Evolutionary conservation across 92 coral and sea anemone species (phyloP), one percentile per base, ranked within the genome.

Genomic region (Bergia sp.): DNA sequence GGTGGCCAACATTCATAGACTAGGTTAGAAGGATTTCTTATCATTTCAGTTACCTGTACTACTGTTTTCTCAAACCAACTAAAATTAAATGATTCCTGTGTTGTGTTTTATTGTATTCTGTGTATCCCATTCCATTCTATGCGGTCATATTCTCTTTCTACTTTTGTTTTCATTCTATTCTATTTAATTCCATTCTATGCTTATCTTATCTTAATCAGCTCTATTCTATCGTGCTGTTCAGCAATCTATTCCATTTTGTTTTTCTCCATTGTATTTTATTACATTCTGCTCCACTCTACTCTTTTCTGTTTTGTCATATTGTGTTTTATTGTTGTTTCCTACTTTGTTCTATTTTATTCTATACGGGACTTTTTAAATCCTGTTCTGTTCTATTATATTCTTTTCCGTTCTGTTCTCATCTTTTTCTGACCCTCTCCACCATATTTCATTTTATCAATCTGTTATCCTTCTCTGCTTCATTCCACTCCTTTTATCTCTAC

Each of bases 1-100:
- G 75, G 94, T 97, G 18, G 99, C 97, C 49, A 97, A 97, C 76
- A 94, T 93, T 61, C 98, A 97, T 86, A 91, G 99, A 93, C 88
- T 97, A 90, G 99, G 99, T 95, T 82, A 69, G 86, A 80, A 15
- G 8, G 5, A 10, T 61, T 39, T 42, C 58, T 67, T 71, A 5
- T 79, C 20, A 20, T 21, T 44, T 37, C 40, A 29, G 11, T 7
- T 3, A 38, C 0, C 20, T 7, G 21, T 50, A 10, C 42, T 29
- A 49, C 69, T 18, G 20, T 21, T 18, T 18, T 12, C 7, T 61
- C n/a, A 21, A 3, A 2, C 29, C 69, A 20, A 18, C 69, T 61
- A 12, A 4, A 0, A 12, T 61, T 61, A 18, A 61, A 12, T 43
- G 44, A 5, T 42, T 39, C 37, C 38, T 40, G 7, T 66, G 41